A percentile compares a stretch with the other conserved stretches of the same genome.
Conservation (phyloP, 35 echinoderm and acorn worm genomes). For the Ptychodera flava region DNA sequence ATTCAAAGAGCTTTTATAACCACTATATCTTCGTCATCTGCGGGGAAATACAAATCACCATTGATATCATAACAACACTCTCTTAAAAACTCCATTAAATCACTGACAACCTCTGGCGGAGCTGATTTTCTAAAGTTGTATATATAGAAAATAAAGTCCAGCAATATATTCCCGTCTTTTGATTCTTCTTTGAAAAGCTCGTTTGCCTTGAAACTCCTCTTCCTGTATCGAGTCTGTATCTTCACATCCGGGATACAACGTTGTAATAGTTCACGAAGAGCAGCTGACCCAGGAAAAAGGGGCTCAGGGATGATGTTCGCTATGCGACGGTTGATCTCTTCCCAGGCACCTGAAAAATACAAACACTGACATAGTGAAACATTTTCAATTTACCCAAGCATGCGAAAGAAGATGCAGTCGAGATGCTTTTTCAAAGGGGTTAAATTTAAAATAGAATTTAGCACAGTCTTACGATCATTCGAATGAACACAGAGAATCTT, state of each 20-base stretch:
- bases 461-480: too few species aligned
- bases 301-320: too few species aligned
- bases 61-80: neutral
- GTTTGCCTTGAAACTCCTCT: neutral
- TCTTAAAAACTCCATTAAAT: neutral
- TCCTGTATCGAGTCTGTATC: neutral
- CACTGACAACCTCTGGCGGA: neutral
- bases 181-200: neutral
- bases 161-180: neutral
- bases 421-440: too few species aligned
- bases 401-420: too few species aligned
- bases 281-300: neutral
- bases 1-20: too few species aligned
- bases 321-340: too few species aligned
- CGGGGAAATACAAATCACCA: neutral
- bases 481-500: too few species aligned
- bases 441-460: too few species aligned
- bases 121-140: neutral
- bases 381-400: too few species aligned
- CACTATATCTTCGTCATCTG: neutral
- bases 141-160: neutral
- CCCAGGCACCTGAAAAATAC: too few species aligned
- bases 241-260: neutral
- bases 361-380: too few species aligned
- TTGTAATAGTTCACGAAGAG: neutral